These are phyloP conservation scores for Phataginus tetradactyla DNA, from an alignment of 2,797 vertebrate species.

Conservation along the genomic window DNA sequence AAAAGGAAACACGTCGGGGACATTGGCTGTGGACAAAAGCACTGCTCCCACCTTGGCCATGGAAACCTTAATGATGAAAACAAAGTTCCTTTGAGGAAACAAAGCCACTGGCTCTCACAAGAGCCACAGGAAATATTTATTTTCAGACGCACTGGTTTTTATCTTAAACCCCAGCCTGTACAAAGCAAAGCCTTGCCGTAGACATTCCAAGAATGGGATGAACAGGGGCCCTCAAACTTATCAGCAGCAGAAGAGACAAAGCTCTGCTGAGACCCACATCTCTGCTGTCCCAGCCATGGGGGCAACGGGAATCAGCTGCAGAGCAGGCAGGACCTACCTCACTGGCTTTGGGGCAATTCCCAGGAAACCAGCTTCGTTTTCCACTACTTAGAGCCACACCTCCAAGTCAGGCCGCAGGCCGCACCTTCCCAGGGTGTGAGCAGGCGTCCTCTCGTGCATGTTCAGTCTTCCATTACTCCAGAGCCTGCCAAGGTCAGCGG, in stretches of 20 bases:
- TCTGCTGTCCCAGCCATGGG: fast-evolving
- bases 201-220: too few relatives aligned
- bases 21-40: neutral
- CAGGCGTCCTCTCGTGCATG: fast-evolving
- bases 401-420: neutral
- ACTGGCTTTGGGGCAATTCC: neutral
- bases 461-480: fast-evolving
- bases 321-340: fast-evolving
- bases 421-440: neutral
- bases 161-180: fast-evolving
- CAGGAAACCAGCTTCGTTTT: neutral
- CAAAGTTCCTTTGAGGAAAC: neutral
- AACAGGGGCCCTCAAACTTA: neutral
- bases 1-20: neutral
- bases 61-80: neutral
- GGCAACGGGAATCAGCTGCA: fast-evolving
- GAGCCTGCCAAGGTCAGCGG: neutral
- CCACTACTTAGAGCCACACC: neutral
- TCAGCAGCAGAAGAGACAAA: fast-evolving
- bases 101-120: fast-evolving
- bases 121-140: neutral
- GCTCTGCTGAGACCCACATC: fast-evolving
- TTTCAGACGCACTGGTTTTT: fast-evolving
- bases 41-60: fast-evolving
- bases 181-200: neutral